Evolutionary conservation across 2,888 invertebrate species (phyloP), one percentile per base, ranked within the genome.

Genomic region (Campoletis raptor): DNA sequence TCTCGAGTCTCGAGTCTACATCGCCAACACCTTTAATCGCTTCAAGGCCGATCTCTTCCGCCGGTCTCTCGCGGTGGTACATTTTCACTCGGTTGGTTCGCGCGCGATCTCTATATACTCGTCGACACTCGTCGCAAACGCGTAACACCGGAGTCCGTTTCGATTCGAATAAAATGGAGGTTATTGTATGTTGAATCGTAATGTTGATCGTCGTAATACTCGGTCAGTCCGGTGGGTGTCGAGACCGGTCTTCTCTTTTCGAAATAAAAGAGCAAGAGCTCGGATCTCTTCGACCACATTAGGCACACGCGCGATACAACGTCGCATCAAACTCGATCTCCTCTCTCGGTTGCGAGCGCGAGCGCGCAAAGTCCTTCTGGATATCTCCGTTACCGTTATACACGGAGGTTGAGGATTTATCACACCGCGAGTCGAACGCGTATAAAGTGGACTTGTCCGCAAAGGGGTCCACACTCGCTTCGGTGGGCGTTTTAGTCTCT

Each of bases 21-120:
- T 86, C 73, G 15, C 82, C 84, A 81, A 88, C 86, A 88, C 90
- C 88, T 91, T 91, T 91, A 91, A 91, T 91, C 91, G 91, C 91
- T 90, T 91, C 92, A 92, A 92, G 91, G 92, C 91, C 92, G n/a
- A n/a, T n/a, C n/a, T n/a, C n/a, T n/a, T n/a, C n/a, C n/a, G n/a
- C n/a, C n/a, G n/a, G n/a, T n/a, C n/a, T n/a, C 57, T 37, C 18
- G n/a, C n/a, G 57, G 54, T 69, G 69, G 67, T 69, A 57, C 37
- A 42, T 79, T 69, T 79, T 79, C 69, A 67, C 79, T 69, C 69
- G 69, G 57, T 54, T 67, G 54, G 69, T 79, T 70, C 69, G 70
- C 80, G 45, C 30, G 21, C 69, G 42, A 40, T 69, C 57, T 67
- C 24, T 45, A 45, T 70, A 37, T 61, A 64, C 42, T 70, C 72